phyloP scores from a whole-genome alignment of 2,888 invertebrate species.

The Petrolisthes manimaculis region DNA sequence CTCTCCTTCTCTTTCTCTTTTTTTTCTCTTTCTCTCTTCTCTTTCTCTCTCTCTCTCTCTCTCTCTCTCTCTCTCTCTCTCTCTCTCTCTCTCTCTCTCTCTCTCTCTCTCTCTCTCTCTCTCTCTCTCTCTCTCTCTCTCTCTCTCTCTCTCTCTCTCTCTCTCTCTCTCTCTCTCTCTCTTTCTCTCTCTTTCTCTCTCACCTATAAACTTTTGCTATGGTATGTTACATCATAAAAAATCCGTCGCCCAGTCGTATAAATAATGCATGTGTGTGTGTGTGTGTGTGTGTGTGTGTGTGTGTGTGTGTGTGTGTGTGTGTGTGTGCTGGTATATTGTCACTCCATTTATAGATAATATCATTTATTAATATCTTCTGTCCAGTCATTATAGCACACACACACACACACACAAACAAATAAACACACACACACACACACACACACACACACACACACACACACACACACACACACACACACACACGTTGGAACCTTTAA shows the following conservation, averaged over 20 bases:
- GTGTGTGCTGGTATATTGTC: not conserved
- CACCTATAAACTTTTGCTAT: not conserved
- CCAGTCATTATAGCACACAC: too few species aligned
- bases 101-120: not conserved
- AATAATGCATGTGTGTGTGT: constrained; percentile 17
- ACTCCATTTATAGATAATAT: too few species aligned
- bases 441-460: too few species aligned
- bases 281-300: constrained; percentile 7
- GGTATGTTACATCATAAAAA: not conserved
- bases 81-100: constrained; percentile 14
- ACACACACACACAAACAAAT: too few species aligned
- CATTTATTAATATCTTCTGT: too few species aligned
- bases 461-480: constrained; percentile 7
- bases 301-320: not conserved
- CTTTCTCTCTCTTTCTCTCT: not conserved
- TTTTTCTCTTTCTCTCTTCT: not conserved
- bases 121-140: not conserved
- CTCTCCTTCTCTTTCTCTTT: not conserved
- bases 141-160: constrained; percentile 1
- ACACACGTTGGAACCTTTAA: too few species aligned
- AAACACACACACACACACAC: too few species aligned
- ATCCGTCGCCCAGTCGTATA: not conserved
- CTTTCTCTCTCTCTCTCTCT: not conserved
- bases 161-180: not conserved
- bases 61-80: not conserved